Percentiles rank a stretch among this genome's conserved stretches.
phyloP scores from a whole-genome alignment of 2,113 vertebrate genomes.

The Uropsilus gracilis region DNA sequence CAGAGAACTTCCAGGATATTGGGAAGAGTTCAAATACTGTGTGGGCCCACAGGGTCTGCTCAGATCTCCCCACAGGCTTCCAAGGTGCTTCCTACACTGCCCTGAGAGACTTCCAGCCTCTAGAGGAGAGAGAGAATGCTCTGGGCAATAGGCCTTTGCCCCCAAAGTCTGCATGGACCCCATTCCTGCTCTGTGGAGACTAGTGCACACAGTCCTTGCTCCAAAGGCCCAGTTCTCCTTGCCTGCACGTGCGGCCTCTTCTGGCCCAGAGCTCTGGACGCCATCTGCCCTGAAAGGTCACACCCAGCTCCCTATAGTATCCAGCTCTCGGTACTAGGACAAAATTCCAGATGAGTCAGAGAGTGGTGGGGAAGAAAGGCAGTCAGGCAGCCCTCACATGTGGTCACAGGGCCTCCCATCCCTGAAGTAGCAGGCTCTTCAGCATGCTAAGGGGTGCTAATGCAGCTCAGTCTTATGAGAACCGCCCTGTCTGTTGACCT shows the following conservation, averaged over 20 bases:
- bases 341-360: neutral
- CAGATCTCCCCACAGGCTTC: neutral
- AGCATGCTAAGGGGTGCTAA: fast-evolving
- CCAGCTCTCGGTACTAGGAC: neutral
- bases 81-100: neutral
- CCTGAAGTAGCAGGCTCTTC: neutral
- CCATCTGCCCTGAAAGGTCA: neutral
- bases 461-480: fast-evolving
- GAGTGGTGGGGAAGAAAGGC: neutral
- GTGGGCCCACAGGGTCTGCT: neutral
- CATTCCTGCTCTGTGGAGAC: neutral
- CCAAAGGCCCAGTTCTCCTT: neutral
- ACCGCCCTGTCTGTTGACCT: neutral
- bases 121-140: neutral
- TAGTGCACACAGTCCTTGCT: too few species aligned
- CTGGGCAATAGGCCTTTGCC: neutral
- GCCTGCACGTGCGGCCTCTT: neutral
- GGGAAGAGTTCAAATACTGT: neutral
- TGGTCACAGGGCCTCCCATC: fast-evolving
- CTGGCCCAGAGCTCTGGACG: neutral
- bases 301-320: neutral
- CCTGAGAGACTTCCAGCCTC: neutral
- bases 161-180: neutral
- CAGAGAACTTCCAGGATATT: neutral
- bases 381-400: neutral